phyloP scores from a whole-genome alignment of 2,797 vertebrate species.

The Pachyuromys duprasi region DNA sequence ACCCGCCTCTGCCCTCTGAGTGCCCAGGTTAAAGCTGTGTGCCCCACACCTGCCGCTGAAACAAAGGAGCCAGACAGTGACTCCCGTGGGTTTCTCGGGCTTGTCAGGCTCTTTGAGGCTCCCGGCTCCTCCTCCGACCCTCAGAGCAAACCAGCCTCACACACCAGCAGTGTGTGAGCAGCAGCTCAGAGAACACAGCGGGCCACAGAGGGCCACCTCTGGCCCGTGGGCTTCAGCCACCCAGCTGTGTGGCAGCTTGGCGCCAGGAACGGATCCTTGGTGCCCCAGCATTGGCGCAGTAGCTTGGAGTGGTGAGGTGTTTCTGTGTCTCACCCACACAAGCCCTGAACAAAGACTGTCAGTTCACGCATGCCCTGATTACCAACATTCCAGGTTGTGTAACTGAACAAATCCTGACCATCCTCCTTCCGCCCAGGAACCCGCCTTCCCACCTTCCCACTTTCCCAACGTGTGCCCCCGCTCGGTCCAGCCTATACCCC shows the following conservation, averaged over 20 bases:
- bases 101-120: background rate
- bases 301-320: background rate
- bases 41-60: too few species aligned
- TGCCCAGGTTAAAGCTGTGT: background rate
- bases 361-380: background rate
- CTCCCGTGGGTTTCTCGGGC: background rate
- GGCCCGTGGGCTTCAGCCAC: background rate
- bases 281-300: background rate
- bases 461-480: background rate
- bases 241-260: background rate
- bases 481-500: background rate
- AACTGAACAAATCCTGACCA: background rate
- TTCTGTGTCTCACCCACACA: background rate
- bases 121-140: background rate
- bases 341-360: background rate
- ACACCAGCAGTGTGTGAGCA: background rate
- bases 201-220: background rate
- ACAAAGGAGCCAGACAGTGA: background rate
- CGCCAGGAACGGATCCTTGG: background rate
- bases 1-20: background rate
- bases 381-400: background rate
- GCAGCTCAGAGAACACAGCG: background rate
- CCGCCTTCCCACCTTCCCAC: background rate
- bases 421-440: background rate
- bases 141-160: background rate